Evolutionary conservation across 2,888 invertebrate species (phyloP).

Genomic region (Anoplius nigerrimus): DNA sequence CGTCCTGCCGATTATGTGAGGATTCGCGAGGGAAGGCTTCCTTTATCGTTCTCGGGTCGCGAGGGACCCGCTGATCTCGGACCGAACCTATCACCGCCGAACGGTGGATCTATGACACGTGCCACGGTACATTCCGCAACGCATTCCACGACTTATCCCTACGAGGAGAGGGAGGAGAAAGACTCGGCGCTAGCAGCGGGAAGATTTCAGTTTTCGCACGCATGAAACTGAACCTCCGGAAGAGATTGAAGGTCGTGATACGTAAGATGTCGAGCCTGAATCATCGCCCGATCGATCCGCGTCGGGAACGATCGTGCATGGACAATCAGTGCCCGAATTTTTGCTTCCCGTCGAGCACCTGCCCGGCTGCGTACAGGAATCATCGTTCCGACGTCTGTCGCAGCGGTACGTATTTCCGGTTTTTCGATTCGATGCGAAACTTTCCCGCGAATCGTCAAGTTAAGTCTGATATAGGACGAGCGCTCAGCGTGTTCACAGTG

Average conservation of each 20-base stretch:
- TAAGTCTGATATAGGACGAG: no score
- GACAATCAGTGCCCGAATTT: constrained; percentile 30
- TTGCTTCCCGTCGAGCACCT: constrained; percentile 10
- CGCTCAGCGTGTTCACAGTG: no score
- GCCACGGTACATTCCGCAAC: no score
- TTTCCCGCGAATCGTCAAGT: no score
- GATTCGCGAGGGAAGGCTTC: neutral
- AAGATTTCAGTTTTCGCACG: no score
- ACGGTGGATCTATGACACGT: no score
- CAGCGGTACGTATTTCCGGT: constrained; percentile 24
- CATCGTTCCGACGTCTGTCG: constrained; percentile 19
- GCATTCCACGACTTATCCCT: no score
- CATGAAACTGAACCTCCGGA: neutral
- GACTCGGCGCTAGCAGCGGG: no score
- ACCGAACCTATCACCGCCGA: neutral
- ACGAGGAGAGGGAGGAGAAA: no score
- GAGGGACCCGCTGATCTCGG: constrained; percentile 22
- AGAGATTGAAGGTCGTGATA: neutral
- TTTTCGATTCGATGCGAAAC: no score
- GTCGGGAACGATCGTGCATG: constrained; percentile 24
- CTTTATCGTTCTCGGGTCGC: constrained; percentile 7
- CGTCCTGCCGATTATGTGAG: constrained; percentile 27
- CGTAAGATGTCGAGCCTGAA: constrained; percentile 44
- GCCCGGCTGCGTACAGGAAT: neutral
- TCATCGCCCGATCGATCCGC: constrained; percentile 30